Evolutionary conservation across 1,140 invertebrate species (phyloP).

Genomic region (Gryon sp.): DNA sequence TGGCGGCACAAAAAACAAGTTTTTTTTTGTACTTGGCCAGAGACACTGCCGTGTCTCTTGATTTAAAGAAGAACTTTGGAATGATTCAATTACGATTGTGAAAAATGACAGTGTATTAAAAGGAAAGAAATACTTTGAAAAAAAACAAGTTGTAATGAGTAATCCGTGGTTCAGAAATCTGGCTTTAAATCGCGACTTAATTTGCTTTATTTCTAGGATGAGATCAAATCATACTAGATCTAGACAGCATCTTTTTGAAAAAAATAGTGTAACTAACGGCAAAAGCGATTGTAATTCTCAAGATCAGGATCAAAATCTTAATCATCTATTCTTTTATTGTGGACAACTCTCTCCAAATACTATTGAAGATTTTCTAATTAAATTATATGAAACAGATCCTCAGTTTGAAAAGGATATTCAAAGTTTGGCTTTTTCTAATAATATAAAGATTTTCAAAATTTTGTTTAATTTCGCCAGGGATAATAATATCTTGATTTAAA

Average conservation of each 20-base stretch:
- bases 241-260: background rate
- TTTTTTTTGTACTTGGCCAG: too few species aligned
- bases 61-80: background rate
- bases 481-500: background rate
- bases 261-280: background rate
- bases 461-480: background rate
- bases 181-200: background rate
- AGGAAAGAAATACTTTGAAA: background rate
- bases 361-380: background rate
- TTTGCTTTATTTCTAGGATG: background rate
- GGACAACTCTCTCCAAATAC: background rate
- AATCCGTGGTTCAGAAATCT: background rate
- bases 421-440: background rate
- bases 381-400: background rate
- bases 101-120: background rate
- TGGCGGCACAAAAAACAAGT: too few species aligned
- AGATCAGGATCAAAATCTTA: background rate
- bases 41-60: too few species aligned
- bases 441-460: background rate
- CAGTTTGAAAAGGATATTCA: background rate
- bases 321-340: slow-evolving; percentile 1
- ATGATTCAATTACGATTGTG: background rate
- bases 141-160: background rate
- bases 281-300: background rate
- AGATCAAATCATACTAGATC: background rate